Base-by-base conservation (phyloP, 1,140 invertebrate species). In the Babylonia areolata region DNA sequence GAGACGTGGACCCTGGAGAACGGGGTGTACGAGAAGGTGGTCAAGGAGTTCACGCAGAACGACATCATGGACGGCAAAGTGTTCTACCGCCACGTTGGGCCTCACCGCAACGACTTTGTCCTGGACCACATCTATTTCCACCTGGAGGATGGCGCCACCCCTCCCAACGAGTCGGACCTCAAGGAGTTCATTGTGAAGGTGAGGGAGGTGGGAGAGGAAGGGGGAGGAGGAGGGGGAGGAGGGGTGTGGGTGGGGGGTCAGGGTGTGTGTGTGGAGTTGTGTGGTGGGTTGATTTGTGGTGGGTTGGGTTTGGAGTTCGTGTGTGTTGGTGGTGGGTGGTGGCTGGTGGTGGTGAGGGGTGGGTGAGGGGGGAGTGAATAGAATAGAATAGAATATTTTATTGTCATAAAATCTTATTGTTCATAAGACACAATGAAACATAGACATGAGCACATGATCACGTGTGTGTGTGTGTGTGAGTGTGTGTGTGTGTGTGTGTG, bases 11-110 rank as follows among this genome's bases (percentile, higher is more conserved):
- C 89, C 35, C 90, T 88, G 40, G 84, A 89, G 2, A 90, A 93
- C 86, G 93, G 93, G 31, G 86, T 92, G 28, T 95, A 93, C 85
- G 94, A 94, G 85, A 85, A 90, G 87, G 40, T 88, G 28, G 92
- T 94, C 3, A 86, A 87, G 15, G 81, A 89, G 80, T 95, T 94
- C 90, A 93, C 92, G 1, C 95, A 95, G 75, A 87, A 90, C 37
- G 95, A 95, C 86, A 91, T 95, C 39, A 75, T 91, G 3, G 93
- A 94, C 82, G 94, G 94, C 28, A 91, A 91, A 87, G 88, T 95
- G 17, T 94, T 93, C 86, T 95, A 95, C 87, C 88, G 91, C 11
- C 94, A 95, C 88, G 90, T 91, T 28, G 94, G 94, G 11, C 85
- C 89, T 3, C 92, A 93, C 73, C 78, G 87, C 39, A 87, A 91